Evolutionary conservation across 2,113 vertebrate genomes (phyloP), one percentile per base, ranked within the genome.

Genomic region (Chionodraco myersi): DNA sequence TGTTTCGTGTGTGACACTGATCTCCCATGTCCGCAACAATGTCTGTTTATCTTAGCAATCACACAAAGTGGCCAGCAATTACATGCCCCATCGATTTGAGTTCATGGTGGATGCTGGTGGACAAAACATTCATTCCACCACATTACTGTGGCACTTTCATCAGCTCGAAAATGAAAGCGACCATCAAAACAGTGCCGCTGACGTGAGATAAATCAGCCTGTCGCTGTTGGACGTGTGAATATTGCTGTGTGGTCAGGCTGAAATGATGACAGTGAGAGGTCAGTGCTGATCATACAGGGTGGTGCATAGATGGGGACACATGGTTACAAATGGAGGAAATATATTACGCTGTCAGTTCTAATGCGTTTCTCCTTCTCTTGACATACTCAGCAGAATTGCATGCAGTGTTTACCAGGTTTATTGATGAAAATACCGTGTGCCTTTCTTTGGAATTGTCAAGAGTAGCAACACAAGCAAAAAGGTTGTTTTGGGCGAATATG

Each of bases 11-110:
- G 11, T 84, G 77, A 90, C 88, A 91, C 89, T 89, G 90, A 91
- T 92, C 88, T 84, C 77, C 68, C 77, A 61, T 77, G 79, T 85
- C 74, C 48, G 51, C 88, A 88, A 86, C 91, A 87, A 89, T 88
- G 88, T 89, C 86, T 90, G 87, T 92, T 92, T 92, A 92, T 92
- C 91, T 85, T 87, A 85, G 86, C 91, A 92, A 90, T 93, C 89
- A 75, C 88, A 86, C 83, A 92, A 92, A 93, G 88, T 92, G 89
- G 82, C 82, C 85, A 26, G 82, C 90, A 92, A 93, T 93, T 93
- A 93, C 88, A 91, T 85, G 90, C 86, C 80, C 84, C 91, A 91
- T 92, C 88, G 88, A 91, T 89, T 89, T 84, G 77, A 86, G 77
- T 77, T 88, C 88, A 89, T 85, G 83, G 81, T 80, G 77, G 85